These are phyloP conservation scores for Cryptophagus acutangulus DNA, from an alignment of 2,888 invertebrate genomes.

Conservation along the genomic window DNA sequence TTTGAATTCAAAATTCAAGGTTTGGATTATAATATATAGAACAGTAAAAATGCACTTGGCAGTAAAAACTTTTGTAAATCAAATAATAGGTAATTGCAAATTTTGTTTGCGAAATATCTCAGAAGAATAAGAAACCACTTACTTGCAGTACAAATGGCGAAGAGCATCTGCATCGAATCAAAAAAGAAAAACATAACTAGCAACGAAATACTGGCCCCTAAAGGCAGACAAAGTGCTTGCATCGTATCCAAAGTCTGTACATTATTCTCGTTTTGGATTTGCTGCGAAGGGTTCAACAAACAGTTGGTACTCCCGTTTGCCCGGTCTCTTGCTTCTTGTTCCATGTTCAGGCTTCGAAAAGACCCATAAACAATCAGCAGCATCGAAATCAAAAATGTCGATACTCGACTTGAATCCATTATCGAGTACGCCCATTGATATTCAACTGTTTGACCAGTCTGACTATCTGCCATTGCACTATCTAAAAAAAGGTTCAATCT, in stretches of 20 bases:
- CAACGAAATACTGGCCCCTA: slow-evolving; percentile 92
- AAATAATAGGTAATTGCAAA: background rate
- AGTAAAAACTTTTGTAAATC: too few species aligned
- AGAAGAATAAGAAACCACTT: slow-evolving; percentile 47
- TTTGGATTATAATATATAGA: too few species aligned
- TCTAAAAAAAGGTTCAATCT: slow-evolving; percentile 26
- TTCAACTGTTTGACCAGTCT: slow-evolving; percentile 49
- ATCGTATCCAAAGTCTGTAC: slow-evolving; percentile 94
- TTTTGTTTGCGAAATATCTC: background rate
- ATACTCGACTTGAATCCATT: slow-evolving; percentile 95
- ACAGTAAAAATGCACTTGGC: too few species aligned
- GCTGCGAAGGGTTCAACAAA: slow-evolving; percentile 42
- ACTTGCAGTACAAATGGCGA: slow-evolving; percentile 96
- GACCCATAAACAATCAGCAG: slow-evolving; percentile 96
- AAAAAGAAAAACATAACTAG: slow-evolving; percentile 99
- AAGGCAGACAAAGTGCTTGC: slow-evolving; percentile 93
- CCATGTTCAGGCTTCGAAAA: slow-evolving; percentile 94
- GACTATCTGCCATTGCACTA: slow-evolving; percentile 35
- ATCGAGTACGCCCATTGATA: slow-evolving; percentile 90
- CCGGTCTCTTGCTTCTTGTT: slow-evolving; percentile 82
- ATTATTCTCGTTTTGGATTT: slow-evolving; percentile 38
- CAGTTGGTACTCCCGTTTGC: slow-evolving; percentile 49
- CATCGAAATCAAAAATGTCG: slow-evolving; percentile 96
- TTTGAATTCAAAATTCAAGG: too few species aligned
- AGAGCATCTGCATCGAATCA: slow-evolving; percentile 96